A percentile compares a stretch with the other conserved stretches of the same genome.
Conservation (phyloP, 1,140 invertebrate species). For the Drosophila funebris region DNA sequence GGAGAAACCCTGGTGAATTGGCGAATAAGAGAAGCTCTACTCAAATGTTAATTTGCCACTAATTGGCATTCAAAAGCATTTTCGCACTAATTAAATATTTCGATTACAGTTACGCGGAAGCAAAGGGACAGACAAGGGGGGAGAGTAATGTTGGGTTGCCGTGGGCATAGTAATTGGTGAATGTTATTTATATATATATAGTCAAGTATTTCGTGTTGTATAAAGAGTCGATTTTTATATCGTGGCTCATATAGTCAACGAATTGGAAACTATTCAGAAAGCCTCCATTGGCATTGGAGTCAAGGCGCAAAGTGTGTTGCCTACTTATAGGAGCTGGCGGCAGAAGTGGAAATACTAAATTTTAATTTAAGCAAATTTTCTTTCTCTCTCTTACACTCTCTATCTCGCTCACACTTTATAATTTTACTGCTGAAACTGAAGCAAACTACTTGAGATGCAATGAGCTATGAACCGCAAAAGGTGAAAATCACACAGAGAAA, state of each 20-base stretch:
- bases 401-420: not conserved
- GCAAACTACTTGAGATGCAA: constrained; percentile 68
- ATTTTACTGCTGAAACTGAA: constrained; percentile 4
- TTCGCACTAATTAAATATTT: constrained; percentile 82
- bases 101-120: constrained; percentile 54
- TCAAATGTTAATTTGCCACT: constrained; percentile 80
- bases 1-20: not conserved
- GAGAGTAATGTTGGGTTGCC: not conserved
- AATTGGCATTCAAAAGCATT: constrained; percentile 81
- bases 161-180: constrained; percentile 26
- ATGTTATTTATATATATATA: constrained; percentile 65
- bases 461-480: constrained; percentile 72
- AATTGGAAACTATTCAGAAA: constrained; percentile 74
- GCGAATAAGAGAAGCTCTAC: constrained; percentile 27
- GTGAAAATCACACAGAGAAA: constrained; percentile 59
- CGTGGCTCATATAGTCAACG: constrained; percentile 60
- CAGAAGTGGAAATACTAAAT: constrained; percentile 48
- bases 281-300: constrained; percentile 49
- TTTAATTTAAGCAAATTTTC: constrained; percentile 75
- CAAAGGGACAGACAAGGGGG: not conserved
- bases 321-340: constrained; percentile 58
- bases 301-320: constrained; percentile 62
- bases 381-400: not conserved
- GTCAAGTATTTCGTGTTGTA: constrained; percentile 32
- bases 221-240: constrained; percentile 35